Evolutionary conservation across 2,113 vertebrate species (phyloP), one percentile per base, ranked within the genome.

Genomic region (Stigmatopora argus): DNA sequence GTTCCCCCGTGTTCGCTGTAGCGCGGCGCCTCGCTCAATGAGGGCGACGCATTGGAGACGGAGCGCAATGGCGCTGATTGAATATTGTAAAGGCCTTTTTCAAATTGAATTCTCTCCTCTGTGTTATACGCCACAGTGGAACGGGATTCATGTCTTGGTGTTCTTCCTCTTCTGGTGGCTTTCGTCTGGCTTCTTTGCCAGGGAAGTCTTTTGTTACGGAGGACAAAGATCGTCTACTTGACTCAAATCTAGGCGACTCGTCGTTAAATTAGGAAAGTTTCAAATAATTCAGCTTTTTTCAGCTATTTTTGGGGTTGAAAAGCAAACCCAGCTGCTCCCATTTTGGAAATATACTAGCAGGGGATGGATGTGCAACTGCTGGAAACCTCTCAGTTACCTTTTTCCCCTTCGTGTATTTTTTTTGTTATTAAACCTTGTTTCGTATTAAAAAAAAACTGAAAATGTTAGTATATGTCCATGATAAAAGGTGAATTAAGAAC

Each of bases 1-100:
- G 67, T 64, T 23, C 19, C 69, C 53, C 69, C 34, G 56, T 70
- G 74, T 72, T 78, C 74, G 64, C 57, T 67, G 70, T 74, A 57
- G 41, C 58, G 44, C 57, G 67, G 26, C 61, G 61, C 44, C 47
- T 2, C 56, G 15, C 51, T 77, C 64, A 74, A 69, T 21, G 58
- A 65, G 41, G 70, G 47, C 75, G 61, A 58, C 52, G 70, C 56
- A 64, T 58, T 44, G n/a, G 13, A 44, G 58, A 21, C 11, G 21
- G 0, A 56, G 23, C 23, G 53, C 21, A 56, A 56, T 56, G 15
- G 23, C 23, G 15, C 41, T 23, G 59, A 61, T 61, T 78, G 78
- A 70, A 78, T 77, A 81, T 64, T 78, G 59, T 15, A 21, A 45
- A 44, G 38, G 35, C 13, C 12, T 13, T 55, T 61, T 61, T 61